Conservation (phyloP, 2,888 invertebrate genomes). For the Homarus gammarus region DNA sequence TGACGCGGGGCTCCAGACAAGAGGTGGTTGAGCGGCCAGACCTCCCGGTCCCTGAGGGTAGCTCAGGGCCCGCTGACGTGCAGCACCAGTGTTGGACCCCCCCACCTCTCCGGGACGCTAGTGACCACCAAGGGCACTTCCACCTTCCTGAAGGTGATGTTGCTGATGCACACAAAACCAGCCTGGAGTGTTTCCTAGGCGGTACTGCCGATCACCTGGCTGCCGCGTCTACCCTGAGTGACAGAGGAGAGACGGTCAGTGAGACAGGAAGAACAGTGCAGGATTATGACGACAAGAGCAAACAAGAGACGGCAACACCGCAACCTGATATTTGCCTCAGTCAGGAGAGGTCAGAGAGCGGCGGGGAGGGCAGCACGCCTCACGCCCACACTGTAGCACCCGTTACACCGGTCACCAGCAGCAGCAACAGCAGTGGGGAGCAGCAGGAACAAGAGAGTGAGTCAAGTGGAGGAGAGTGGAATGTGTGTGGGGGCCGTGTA, state of each 20-base stretch:
- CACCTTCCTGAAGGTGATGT: not conserved
- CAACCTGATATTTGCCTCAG: slow-evolving; percentile 45
- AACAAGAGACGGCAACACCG: slow-evolving; percentile 38
- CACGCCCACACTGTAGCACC: not conserved
- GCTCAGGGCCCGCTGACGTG: not conserved
- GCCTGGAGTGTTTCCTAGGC: too few species aligned
- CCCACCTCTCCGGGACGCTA: not conserved
- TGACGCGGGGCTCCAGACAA: slow-evolving; percentile 25
- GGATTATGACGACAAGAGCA: not conserved
- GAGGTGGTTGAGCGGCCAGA: not conserved
- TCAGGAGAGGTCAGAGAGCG: slow-evolving; percentile 42
- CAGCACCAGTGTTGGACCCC: not conserved
- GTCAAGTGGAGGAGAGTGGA: not conserved
- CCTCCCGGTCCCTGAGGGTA: not conserved
- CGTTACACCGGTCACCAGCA: not conserved
- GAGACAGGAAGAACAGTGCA: not conserved
- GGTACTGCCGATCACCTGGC: too few species aligned
- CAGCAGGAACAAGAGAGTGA: not conserved
- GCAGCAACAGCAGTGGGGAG: not conserved
- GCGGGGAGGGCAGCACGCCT: slow-evolving; percentile 25
- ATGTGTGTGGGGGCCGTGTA: not conserved
- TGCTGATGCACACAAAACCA: not conserved
- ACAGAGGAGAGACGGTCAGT: not conserved
- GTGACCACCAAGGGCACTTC: slow-evolving; percentile 21
- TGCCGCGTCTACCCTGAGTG: too few species aligned